Conservation (phyloP, 1,140 invertebrate species). For the Amyelois transitella region DNA sequence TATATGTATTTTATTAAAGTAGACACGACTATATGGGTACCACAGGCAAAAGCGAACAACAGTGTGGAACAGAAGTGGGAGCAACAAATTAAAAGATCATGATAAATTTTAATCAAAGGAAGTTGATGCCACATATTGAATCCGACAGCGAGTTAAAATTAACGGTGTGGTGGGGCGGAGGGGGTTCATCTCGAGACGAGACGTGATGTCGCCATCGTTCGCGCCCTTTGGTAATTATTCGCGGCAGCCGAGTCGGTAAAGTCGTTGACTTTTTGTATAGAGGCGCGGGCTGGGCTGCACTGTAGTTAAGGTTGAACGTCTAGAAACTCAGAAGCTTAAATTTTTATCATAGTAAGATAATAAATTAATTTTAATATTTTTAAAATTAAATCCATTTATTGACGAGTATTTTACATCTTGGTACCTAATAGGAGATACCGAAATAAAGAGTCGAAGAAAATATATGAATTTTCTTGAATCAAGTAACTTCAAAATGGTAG, state of each 20-base stretch:
- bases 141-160: neutral
- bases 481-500: too few relatives aligned
- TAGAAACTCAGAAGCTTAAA: neutral
- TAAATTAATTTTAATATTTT: too few relatives aligned
- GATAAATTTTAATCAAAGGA: neutral
- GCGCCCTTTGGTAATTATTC: conserved; percentile 38
- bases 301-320: neutral
- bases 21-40: too few relatives aligned
- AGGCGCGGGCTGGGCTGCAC: conserved; percentile 16
- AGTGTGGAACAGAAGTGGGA: too few relatives aligned
- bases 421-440: too few relatives aligned
- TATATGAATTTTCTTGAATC: too few relatives aligned
- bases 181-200: conserved; percentile 29
- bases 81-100: too few relatives aligned
- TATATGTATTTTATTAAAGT: too few relatives aligned
- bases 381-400: too few relatives aligned
- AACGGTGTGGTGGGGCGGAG: conserved; percentile 9
- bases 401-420: too few relatives aligned
- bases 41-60: too few relatives aligned
- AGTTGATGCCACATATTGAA: neutral
- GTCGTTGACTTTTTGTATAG: conserved; percentile 47
- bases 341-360: neutral
- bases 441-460: too few relatives aligned
- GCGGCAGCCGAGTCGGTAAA: conserved; percentile 40
- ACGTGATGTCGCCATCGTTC: conserved; percentile 42